Conservation (phyloP, 2,113 vertebrate genomes). For the Oreochromis tanganicae region DNA sequence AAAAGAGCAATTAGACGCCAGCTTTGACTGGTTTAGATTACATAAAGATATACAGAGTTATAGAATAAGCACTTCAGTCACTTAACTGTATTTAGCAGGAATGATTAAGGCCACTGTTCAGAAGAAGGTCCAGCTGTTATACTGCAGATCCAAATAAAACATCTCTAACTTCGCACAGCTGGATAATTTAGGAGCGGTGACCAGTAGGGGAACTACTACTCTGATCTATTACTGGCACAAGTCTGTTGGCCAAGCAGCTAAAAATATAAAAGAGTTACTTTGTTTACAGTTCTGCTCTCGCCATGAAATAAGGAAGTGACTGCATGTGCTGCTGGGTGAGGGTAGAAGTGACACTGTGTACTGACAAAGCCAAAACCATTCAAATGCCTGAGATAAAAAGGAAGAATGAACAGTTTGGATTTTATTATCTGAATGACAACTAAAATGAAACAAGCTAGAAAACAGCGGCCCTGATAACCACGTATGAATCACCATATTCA, state of each 20-base stretch:
- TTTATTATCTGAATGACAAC: neutral
- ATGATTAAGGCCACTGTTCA: neutral
- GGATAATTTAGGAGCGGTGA: neutral
- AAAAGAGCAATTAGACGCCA: neutral
- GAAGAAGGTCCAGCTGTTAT: neutral
- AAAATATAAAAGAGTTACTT: neutral
- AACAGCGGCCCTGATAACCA: neutral
- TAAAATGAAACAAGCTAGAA: neutral
- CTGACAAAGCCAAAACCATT: neutral
- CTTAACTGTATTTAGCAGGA: neutral
- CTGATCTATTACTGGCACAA: neutral
- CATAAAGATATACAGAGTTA: neutral
- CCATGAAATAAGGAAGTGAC: neutral
- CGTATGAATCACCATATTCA: neutral
- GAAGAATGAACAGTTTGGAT: neutral
- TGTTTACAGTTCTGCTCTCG: neutral
- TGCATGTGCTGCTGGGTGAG: neutral
- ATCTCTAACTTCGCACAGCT: slow-evolving; percentile 6
- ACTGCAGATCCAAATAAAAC: neutral
- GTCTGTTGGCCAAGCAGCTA: neutral
- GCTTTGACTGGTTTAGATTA: neutral
- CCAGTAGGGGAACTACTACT: neutral
- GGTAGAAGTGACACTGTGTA: neutral
- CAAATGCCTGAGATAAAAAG: neutral
- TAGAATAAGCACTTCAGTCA: neutral